Evolutionary conservation across 2,113 vertebrate genomes (phyloP), one percentile per base, ranked within the genome.

Genomic region (Oreochromis aureus): DNA sequence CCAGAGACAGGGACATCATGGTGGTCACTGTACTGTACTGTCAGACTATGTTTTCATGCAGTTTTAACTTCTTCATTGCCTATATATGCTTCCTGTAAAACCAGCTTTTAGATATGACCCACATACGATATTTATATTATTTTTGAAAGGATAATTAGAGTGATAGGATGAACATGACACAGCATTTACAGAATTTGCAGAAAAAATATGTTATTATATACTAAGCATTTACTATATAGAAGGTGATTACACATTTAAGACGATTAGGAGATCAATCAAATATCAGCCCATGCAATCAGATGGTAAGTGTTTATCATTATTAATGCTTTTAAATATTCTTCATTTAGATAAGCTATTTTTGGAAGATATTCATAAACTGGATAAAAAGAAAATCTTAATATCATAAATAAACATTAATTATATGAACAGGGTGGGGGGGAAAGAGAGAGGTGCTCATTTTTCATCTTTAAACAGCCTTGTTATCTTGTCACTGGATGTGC

Each of bases 401-500:
- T 91, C 55, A 76, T 66, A 92, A 84, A 90, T 71, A 92, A 84
- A 90, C 83, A 92, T 91, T 85, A 93, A 94, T 94, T 89, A 86
- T 71, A 83, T 89, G 27, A 81, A 82, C 85, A 82, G 87, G 61
- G 86, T 79, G 46, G 44, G 15, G 18, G 27, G 10, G 11, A 82
- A 44, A 80, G 24, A 78, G 83, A 85, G 85, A 88, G 73, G 81
- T 69, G 13, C 24, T 32, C 54, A 93, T 93, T 89, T 92, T 86
- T 95, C 94, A 93, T 92, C 87, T 91, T 94, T 93, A 91, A 91
- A 85, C 85, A 83, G 78, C 85, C 87, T 87, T 91, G 90, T 93
- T 93, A 89, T 95, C 86, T 87, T 90, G 88, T 92, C 93, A 90
- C 89, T 39, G 54, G 86, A 88, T 86, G 81, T 76, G 66, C 89